A percentile compares a stretch with the other conserved stretches of the same genome.
phyloP scores from a whole-genome alignment of 1,140 invertebrate genomes.

The Temnothorax nylanderi region DNA sequence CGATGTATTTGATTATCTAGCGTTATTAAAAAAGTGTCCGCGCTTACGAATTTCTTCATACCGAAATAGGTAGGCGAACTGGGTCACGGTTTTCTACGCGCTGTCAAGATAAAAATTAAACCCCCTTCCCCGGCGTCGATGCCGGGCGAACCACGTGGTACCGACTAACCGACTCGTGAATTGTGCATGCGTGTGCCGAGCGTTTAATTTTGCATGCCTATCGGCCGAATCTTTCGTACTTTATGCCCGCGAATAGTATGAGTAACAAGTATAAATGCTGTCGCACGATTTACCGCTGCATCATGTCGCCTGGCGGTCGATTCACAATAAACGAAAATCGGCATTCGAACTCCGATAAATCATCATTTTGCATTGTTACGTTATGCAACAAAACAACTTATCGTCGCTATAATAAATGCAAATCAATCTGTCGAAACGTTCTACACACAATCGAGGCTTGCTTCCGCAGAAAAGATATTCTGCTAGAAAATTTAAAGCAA shows the following conservation, averaged over 20 bases:
- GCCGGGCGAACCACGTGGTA: slow-evolving; percentile 4
- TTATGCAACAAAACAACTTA: background rate
- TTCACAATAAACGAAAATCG: slow-evolving; percentile 27
- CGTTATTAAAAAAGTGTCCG: background rate
- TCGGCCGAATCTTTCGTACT: slow-evolving; percentile 34
- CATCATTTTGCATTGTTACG: background rate
- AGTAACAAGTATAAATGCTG: background rate
- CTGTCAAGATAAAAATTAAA: slow-evolving; percentile 43
- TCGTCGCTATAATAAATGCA: background rate
- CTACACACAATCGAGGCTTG: background rate
- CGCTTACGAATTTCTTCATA: background rate
- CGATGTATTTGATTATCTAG: slow-evolving; percentile 1
- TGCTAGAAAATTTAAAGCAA: background rate
- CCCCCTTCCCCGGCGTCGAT: background rate
- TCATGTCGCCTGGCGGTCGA: background rate
- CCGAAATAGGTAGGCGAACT: slow-evolving; percentile 18
- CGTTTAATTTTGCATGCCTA: slow-evolving; percentile 46
- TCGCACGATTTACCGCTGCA: background rate
- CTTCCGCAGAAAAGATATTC: background rate
- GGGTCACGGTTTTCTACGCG: slow-evolving; percentile 22
- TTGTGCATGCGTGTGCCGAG: slow-evolving; percentile 32
- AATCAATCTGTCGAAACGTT: background rate
- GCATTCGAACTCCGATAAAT: slow-evolving; percentile 18
- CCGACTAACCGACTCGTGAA: slow-evolving; percentile 39
- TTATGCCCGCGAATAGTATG: background rate